Conservation (phyloP, 2,113 vertebrate species). For the Ariopsis seemanni region DNA sequence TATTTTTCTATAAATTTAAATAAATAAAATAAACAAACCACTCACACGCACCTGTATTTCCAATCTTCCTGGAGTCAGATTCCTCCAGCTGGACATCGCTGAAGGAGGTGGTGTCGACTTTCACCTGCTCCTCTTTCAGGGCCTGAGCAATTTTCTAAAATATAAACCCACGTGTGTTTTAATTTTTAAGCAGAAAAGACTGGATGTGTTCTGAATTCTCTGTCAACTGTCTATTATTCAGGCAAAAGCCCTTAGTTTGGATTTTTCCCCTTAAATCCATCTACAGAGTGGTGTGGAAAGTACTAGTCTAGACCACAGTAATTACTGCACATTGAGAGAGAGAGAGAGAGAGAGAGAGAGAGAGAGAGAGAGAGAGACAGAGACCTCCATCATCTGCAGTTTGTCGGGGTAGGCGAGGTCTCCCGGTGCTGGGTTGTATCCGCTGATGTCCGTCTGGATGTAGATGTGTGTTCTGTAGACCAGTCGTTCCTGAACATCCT, state of each 20-base stretch:
- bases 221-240: not conserved
- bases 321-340: not conserved
- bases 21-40: not conserved
- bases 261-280: not conserved
- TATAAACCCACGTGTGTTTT: not conserved
- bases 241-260: not conserved
- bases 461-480: constrained; percentile 97
- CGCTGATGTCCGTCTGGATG: constrained; percentile 93
- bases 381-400: constrained; percentile 97
- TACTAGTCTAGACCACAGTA: not conserved
- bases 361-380: not conserved
- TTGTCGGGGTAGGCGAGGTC: constrained; percentile 97
- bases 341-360: no score
- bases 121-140: constrained; percentile 93
- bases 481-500: constrained; percentile 95
- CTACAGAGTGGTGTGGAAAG: not conserved
- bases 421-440: constrained; percentile 92
- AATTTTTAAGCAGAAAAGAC: not conserved
- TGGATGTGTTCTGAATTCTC: not conserved
- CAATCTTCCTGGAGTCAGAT: constrained; percentile 67
- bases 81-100: constrained; percentile 88
- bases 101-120: constrained; percentile 76
- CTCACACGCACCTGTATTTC: constrained; percentile 1
- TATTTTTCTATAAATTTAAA: no score
- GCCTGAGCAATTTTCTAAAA: constrained; percentile 93